These are phyloP conservation scores for Ceuthmochares aereus DNA, from an alignment of 2,113 vertebrate species.

Conservation along the genomic window DNA sequence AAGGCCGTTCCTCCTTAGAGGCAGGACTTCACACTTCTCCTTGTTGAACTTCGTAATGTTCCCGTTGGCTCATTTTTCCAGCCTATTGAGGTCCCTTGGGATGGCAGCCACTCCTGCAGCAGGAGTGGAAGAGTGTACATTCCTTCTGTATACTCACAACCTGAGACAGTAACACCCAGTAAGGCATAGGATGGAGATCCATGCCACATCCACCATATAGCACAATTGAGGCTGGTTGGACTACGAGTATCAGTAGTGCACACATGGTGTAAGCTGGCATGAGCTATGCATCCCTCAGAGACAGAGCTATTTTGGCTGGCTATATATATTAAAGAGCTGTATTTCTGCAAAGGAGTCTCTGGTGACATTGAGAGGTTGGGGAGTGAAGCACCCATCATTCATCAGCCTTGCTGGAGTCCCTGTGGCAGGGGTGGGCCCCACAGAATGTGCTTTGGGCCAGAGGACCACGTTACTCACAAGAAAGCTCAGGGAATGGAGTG, in stretches of 20 bases:
- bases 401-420: background rate
- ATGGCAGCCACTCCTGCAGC: background rate
- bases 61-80: background rate
- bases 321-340: background rate
- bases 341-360: background rate
- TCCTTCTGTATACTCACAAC: background rate
- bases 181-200: accelerated
- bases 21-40: background rate
- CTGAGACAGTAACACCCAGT: accelerated
- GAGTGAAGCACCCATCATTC: accelerated
- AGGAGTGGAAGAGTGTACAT: background rate
- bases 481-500: accelerated
- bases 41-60: background rate
- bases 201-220: too few relatives aligned
- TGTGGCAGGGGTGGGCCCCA: background rate
- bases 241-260: accelerated
- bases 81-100: background rate
- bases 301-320: background rate
- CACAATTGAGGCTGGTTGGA: background rate
- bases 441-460: background rate
- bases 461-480: background rate
- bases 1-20: background rate
- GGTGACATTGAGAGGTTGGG: background rate
- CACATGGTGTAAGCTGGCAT: too few relatives aligned
- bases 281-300: background rate